Base-by-base conservation (phyloP, 2,113 vertebrate species). In the Percopsis transmontana region DNA sequence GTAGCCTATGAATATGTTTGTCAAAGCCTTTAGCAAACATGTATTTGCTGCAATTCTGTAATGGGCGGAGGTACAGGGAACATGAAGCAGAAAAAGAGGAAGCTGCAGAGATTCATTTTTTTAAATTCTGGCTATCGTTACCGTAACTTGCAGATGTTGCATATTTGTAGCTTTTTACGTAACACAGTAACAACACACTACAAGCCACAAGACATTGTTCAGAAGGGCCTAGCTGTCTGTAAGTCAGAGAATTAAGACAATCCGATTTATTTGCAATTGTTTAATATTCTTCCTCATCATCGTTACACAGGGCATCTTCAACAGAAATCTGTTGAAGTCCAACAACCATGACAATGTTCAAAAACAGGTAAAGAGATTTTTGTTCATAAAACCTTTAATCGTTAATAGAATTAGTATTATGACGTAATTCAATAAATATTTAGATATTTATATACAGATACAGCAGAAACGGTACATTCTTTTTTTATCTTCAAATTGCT, bases 391-490 rank as follows among this genome's bases (percentile, higher is more conserved):
- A 96, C 81, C 90, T 95, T 95, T 93, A 94, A 93, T 95, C 93
- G 87, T 90, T 91, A 91, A 94, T 95, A 90, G 94, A 94, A 93
- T 95, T 88, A 87, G 92, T 93, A 95, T 94, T 95, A 93, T 93
- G 93, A 94, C 94, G 94, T 96, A 94, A 88, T 92, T 96, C 94
- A 97, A 94, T 97, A 98, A 97, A 96, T 97, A 96, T 92, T 94
- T 91, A 89, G 91, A 93, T 96, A 33, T 7, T 33, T 33, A 95
- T 97, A 91, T 97, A 98, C 95, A 97, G 90, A 90, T 89, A 94
- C 92, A 96, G 95, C 95, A 96, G 94, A 95, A 96, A 96, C 90
- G 91, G 93, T 96, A 98, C 95, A 98, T 98, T 97, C 95, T 94
- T 89, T 94, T 91, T 90, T 92, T 90, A 74, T 91, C 91, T 91